Evolutionary conservation across 2,888 invertebrate species (phyloP).

Genomic region (Pheosia tremula): DNA sequence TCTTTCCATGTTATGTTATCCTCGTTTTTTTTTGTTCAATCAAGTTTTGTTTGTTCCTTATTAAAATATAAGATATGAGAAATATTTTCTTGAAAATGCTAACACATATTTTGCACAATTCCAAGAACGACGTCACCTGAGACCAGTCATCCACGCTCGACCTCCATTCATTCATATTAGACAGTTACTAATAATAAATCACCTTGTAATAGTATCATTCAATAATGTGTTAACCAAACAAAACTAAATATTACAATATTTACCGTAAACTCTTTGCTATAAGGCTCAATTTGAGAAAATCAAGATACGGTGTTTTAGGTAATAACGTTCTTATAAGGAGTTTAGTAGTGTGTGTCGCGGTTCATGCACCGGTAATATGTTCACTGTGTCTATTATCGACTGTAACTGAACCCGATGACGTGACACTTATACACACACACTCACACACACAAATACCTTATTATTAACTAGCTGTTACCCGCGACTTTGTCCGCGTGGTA

Average conservation of each 20-base stretch:
- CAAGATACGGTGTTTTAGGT: background rate
- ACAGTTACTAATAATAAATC: background rate
- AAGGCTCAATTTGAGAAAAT: background rate
- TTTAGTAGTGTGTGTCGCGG: slow-evolving; percentile 3
- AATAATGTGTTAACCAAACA: background rate
- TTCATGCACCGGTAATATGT: slow-evolving; percentile 12
- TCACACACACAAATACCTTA: background rate
- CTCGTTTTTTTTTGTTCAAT: no score
- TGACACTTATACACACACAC: background rate
- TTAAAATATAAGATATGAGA: no score
- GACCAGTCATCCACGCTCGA: background rate
- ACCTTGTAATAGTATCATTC: background rate
- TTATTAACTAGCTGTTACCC: no score
- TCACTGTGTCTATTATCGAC: background rate
- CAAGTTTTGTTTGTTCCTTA: no score
- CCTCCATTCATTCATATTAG: slow-evolving; percentile 1
- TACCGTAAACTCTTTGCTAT: background rate
- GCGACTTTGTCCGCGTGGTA: no score
- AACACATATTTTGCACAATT: background rate
- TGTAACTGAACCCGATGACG: background rate
- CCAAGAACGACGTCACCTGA: background rate
- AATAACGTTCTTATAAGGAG: background rate
- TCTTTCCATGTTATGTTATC: no score
- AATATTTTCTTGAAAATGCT: no score
- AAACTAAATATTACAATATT: background rate